Evolutionary conservation across 2,113 vertebrate species (phyloP).

Genomic region (Mus spicilegus): DNA sequence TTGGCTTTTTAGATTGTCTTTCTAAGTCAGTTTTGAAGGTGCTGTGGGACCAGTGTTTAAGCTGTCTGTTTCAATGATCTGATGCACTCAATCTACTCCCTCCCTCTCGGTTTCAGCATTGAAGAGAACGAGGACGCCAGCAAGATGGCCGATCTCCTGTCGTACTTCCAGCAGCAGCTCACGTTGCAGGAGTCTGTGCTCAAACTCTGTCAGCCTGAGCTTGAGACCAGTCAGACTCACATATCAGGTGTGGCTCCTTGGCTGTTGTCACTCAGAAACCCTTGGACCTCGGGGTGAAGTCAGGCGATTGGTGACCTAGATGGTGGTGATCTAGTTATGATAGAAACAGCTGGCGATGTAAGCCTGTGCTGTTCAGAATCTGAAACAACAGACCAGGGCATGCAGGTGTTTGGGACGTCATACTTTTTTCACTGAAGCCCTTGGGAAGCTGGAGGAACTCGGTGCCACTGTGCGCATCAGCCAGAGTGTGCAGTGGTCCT

Average conservation of each 20-base stretch:
- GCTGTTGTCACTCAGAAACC: not conserved
- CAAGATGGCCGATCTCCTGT: constrained; percentile 94
- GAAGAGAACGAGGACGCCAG: constrained; percentile 90
- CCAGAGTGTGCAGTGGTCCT: not conserved
- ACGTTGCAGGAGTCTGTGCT: constrained; percentile 91
- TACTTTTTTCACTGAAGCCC: not conserved
- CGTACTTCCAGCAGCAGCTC: constrained; percentile 96
- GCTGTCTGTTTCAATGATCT: not conserved
- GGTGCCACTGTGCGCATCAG: not conserved
- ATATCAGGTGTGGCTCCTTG: constrained; percentile 91
- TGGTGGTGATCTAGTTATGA: not conserved
- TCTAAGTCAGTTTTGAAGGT: constrained; percentile 25
- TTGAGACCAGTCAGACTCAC: constrained; percentile 92
- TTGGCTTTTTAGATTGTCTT: constrained; percentile 40
- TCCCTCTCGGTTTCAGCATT: constrained; percentile 83
- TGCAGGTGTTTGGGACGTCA: not conserved
- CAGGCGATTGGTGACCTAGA: not conserved
- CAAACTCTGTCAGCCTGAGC: constrained; percentile 95
- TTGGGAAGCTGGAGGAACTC: not conserved
- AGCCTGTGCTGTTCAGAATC: not conserved
- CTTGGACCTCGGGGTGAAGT: not conserved
- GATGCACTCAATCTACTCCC: constrained; percentile 30
- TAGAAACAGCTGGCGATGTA: not conserved
- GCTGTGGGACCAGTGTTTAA: not conserved
- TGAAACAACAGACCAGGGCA: not conserved